Base-by-base conservation (phyloP, 2,888 invertebrate genomes). In the Drosophila melanosoma region DNA sequence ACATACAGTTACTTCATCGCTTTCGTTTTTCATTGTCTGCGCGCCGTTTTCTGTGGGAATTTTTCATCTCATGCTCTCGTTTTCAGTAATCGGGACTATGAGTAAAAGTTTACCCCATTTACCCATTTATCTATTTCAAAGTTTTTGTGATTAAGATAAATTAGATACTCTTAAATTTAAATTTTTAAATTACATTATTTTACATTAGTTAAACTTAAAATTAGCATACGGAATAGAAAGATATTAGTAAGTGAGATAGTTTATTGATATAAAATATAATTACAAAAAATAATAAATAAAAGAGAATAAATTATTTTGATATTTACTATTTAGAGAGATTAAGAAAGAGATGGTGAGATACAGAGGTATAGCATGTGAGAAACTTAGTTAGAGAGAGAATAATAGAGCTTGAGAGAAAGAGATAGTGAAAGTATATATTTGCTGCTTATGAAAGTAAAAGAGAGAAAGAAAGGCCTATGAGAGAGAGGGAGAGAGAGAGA, bases 1-100 rank as follows among this genome's bases (percentile, higher is more conserved):
- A 66, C 62, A 52, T 68, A 58, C 63, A 73, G 80, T 90, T 87
- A 90, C 90, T 90, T 86, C 90, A 90, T 83, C 77, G 89, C 90
- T 87, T 87, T 90, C 90, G 89, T 88, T 90, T 87, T 90, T 82
- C 79, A 74, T 76, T 73, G 62, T 72, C 53, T 57, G 56, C 20
- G 48, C 42, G 40, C 35, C 56, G 48, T 68, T 38, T 15, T 45
- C 65, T 52, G 82, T 84, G 85, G 84, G 84, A 77, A 78, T 59
- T 62, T 40, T 33, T 56, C 40, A 29, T 38, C 29, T 60, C 51
- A 56, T 69, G 58, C 74, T 76, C 62, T 71, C 76, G 45, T 45
- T 80, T 77, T 70, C 76, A 36, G 26, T 48, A 59, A 38, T 29
- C n/a, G 33, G 15, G 5, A 10, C 20, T 35, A n/a, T 42, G 56